These are phyloP conservation scores for Peromyscus leucopus DNA, from an alignment of 2,113 vertebrate genomes.

Conservation along the genomic window DNA sequence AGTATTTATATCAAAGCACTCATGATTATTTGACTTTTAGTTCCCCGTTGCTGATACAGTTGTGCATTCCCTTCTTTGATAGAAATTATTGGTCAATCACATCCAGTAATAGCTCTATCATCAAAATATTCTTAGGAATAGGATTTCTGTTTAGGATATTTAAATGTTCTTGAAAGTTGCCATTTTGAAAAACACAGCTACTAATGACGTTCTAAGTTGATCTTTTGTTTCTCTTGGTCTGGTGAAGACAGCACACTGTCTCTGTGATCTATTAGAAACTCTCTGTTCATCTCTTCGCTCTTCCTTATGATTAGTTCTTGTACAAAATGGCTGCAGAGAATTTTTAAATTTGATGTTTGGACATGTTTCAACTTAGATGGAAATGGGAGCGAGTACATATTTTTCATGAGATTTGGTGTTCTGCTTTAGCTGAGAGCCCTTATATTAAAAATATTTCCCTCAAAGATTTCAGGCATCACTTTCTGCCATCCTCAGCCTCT, in stretches of 20 bases:
- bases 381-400: not conserved
- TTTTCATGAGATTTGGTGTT: not conserved
- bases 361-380: not conserved
- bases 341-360: conserved; percentile 30
- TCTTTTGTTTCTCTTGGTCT: not conserved
- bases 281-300: not conserved
- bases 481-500: not conserved
- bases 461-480: not conserved
- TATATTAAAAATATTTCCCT: not conserved
- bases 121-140: not conserved
- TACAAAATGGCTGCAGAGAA: conserved; percentile 22
- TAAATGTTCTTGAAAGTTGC: conserved; percentile 30
- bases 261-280: not conserved
- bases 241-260: not conserved
- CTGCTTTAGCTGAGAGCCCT: not conserved
- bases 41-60: not conserved
- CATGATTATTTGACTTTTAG: not conserved
- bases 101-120: conserved; percentile 18
- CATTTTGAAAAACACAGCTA: not conserved
- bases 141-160: conserved; percentile 32
- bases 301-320: not conserved
- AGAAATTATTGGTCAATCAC: not conserved
- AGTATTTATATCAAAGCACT: not conserved
- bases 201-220: not conserved
- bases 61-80: not conserved